Percentiles rank a stretch among this genome's conserved stretches.
Conservation (phyloP, 2,113 vertebrate species). For the Phrynosoma platyrhinos region DNA sequence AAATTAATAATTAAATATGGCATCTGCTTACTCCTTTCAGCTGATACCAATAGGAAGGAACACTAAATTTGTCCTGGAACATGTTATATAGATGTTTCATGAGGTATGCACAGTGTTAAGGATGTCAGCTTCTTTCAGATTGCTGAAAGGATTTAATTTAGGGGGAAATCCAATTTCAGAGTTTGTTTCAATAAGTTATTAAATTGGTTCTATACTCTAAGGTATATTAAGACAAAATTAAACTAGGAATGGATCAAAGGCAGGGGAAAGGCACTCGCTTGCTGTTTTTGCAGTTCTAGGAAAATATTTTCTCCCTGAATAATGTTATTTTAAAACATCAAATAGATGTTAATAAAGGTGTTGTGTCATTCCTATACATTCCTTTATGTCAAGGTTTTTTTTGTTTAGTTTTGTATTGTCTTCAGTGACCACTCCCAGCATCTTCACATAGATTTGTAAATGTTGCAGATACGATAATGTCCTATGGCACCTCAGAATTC, state of each 20-base stretch:
- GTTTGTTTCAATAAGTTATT: conserved; percentile 8
- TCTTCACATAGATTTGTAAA: no score
- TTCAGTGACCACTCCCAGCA: not conserved
- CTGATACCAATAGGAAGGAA: not conserved
- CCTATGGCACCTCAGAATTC: no score
- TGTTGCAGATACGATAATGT: no score
- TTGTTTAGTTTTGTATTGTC: not conserved
- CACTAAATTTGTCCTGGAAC: not conserved
- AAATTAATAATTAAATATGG: not conserved
- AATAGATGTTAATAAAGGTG: not conserved
- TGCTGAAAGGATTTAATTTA: conserved; percentile 8
- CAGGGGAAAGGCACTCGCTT: conserved; percentile 7
- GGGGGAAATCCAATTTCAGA: not conserved
- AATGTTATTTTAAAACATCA: not conserved
- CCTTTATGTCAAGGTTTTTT: not conserved
- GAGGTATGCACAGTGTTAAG: not conserved
- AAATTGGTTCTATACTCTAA: conserved; percentile 9
- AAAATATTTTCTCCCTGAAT: not conserved
- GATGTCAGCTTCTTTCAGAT: not conserved
- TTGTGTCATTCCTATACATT: not conserved
- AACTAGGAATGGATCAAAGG: not conserved
- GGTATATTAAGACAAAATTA: conserved; percentile 16
- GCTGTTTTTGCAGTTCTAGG: not conserved
- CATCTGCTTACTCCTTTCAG: not conserved
- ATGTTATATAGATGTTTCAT: not conserved